Evolutionary conservation across 2,888 invertebrate genomes (phyloP), one percentile per base, ranked within the genome.

Genomic region (Dendrolimus pini): DNA sequence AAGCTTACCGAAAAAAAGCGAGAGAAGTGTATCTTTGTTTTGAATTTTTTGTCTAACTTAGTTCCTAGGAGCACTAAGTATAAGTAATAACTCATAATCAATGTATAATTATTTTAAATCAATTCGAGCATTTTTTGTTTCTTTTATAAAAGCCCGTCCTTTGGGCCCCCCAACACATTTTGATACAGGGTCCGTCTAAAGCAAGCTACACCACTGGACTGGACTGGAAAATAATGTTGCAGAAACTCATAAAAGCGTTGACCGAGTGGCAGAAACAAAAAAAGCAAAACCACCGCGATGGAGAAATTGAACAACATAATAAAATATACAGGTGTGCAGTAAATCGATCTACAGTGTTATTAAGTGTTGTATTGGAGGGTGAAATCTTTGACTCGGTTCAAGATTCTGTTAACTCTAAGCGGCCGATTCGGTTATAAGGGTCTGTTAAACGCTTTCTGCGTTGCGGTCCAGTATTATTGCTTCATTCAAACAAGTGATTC

Each of bases 401-500:
- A 72, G 76, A 77, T 73, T 30, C 6, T 30, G 30, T 30, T 30
- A 30, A 72, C 71, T 74, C 74, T 75, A 72, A 78, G 76, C 71
- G 69, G 69, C 72, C 67, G 69, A 2, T 68, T 74, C 69, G 65
- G 71, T 76, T 75, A 78, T 75, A 77, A 74, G 68, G 66, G 70
- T 69, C 68, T 68, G 68, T 65, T 66, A 65, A 68, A 64, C 61
- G 71, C 74, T 80, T 79, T 80, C 72, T 73, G 77, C 77, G 71
- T 74, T 77, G 70, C 71, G 67, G 70, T 65, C 72, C 71, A 74
- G 69, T 76, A 77, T 77, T 84, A 85, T 86, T 85, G 76, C 83
- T 85, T 82, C 85, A 86, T 89, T 88, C 83, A 85, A 89, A 83
- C 82, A 85, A 83, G 77, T 87, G 88, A 89, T 89, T 89, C 89